These are phyloP conservation scores for Halictus ligatus DNA, from an alignment of 2,888 invertebrate species.

Conservation along the genomic window DNA sequence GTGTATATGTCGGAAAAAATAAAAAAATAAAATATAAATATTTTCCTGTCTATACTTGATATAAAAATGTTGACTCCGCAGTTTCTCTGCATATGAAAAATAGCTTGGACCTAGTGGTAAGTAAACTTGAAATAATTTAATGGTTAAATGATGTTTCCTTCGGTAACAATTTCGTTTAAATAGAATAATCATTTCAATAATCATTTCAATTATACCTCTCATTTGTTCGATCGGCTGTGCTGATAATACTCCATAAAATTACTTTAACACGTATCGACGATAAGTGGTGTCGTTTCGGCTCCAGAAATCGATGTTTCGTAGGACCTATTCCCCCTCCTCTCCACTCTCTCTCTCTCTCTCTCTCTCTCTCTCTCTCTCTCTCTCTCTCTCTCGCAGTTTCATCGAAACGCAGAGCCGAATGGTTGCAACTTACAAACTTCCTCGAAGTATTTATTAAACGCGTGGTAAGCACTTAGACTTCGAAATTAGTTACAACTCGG, in stretches of 20 bases:
- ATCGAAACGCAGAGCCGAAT: background rate
- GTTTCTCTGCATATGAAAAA: too few species aligned
- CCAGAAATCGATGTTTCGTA: background rate
- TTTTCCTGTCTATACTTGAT: too few species aligned
- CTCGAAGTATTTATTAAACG: conserved; percentile 3
- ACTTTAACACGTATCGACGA: background rate
- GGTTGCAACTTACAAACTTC: background rate
- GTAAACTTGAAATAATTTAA: too few species aligned
- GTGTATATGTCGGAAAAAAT: too few species aligned
- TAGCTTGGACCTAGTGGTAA: too few species aligned
- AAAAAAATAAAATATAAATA: too few species aligned
- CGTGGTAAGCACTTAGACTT: background rate
- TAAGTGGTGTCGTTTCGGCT: background rate
- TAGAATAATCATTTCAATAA: too few species aligned
- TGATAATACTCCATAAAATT: background rate
- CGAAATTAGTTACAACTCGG: background rate
- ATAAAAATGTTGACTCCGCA: too few species aligned
- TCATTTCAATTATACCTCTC: background rate
- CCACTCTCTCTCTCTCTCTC: too few species aligned
- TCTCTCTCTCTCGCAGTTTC: background rate
- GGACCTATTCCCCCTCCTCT: background rate
- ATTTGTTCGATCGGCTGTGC: background rate
- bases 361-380: too few species aligned
- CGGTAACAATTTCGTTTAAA: too few species aligned
- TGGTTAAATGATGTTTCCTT: too few species aligned